These are phyloP conservation scores for Diglossa cyanea DNA, from an alignment of 2,797 vertebrate species.

Conservation along the genomic window DNA sequence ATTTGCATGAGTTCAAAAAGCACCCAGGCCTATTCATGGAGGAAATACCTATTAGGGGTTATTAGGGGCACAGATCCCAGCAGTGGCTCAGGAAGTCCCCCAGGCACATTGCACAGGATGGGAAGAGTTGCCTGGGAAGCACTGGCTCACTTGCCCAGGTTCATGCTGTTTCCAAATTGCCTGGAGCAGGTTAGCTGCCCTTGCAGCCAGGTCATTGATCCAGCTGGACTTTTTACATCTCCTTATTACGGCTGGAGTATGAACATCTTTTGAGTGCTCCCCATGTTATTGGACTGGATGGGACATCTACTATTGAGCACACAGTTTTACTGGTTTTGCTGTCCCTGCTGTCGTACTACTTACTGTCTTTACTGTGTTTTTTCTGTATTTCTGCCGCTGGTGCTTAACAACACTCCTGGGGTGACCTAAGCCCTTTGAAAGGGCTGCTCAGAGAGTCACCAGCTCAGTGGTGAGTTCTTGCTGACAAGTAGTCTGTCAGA, in stretches of 20 bases:
- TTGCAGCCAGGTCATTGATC: neutral
- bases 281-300: neutral
- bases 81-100: neutral
- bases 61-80: neutral
- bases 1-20: conserved; percentile 50
- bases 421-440: neutral
- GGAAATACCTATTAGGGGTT: neutral
- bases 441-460: neutral
- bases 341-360: neutral
- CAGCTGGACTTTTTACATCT: neutral
- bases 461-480: neutral
- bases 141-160: neutral
- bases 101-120: neutral
- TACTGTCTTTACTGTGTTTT: neutral
- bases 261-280: neutral
- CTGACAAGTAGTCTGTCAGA: neutral
- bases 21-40: neutral
- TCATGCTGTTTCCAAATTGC: neutral
- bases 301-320: neutral
- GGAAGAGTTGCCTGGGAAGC: neutral
- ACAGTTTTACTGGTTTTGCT: neutral
- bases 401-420: neutral
- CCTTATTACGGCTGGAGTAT: neutral
- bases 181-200: neutral
- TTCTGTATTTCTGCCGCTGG: neutral